A percentile compares a stretch with the other conserved stretches of the same genome.
Conservation (phyloP, 2,797 vertebrate species). For the Pagetopsis macropterus region DNA sequence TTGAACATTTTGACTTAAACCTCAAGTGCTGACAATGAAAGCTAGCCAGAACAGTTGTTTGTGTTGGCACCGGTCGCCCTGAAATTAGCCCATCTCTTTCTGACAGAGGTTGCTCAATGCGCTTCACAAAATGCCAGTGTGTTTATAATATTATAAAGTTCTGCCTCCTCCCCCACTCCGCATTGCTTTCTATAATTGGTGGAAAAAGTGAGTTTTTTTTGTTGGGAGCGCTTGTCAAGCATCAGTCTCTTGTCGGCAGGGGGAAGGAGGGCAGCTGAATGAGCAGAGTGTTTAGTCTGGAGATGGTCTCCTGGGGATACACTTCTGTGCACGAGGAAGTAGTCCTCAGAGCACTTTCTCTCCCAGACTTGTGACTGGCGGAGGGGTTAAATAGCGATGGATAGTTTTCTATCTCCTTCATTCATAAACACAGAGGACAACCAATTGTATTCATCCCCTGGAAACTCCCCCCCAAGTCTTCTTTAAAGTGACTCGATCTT, state of each 20-base stretch:
- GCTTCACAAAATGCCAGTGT: conserved; percentile 82
- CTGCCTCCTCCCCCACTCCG: conserved; percentile 69
- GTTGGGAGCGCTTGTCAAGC: conserved; percentile 91
- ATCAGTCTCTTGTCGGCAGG: conserved; percentile 88
- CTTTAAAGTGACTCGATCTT: conserved; percentile 33
- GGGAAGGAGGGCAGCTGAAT: conserved; percentile 89
- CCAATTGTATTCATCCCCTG: conserved; percentile 21
- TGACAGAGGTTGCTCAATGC: conserved; percentile 84
- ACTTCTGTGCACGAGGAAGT: conserved; percentile 87
- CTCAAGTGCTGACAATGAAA: conserved; percentile 88
- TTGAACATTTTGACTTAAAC: conserved; percentile 79
- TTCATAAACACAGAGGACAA: conserved; percentile 26
- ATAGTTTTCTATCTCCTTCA: conserved; percentile 43
- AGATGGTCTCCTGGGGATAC: conserved; percentile 89
- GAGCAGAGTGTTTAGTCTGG: conserved; percentile 93
- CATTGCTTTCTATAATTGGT: conserved; percentile 85
- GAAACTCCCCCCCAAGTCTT: conserved; percentile 32
- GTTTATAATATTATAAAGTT: conserved; percentile 87
- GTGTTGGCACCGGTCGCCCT: conserved; percentile 87
- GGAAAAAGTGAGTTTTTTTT: conserved; percentile 90
- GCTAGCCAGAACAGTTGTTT: conserved; percentile 90
- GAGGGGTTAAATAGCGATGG: conserved; percentile 51
- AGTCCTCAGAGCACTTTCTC: conserved; percentile 77
- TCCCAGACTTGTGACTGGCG: conserved; percentile 34
- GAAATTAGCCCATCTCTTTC: conserved; percentile 89